phyloP scores from a whole-genome alignment of 2,888 invertebrate species.

The Salpingus planirostris region DNA sequence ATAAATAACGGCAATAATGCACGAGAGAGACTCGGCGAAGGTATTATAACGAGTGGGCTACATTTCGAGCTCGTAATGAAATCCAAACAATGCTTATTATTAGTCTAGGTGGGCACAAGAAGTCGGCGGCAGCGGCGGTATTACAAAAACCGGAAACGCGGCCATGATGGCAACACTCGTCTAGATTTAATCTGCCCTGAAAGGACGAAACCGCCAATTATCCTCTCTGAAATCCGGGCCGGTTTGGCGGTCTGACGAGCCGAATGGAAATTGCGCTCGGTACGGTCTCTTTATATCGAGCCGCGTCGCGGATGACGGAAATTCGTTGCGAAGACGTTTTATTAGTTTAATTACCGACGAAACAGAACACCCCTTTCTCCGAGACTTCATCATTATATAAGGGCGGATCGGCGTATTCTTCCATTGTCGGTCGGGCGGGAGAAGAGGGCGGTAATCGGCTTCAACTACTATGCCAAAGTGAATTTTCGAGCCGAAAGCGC shows the following conservation, averaged over 20 bases:
- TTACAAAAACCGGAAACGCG: not conserved
- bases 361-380: too few species aligned
- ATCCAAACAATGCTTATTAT: constrained; percentile 12
- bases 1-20: constrained; percentile 8
- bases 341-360: too few species aligned
- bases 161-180: constrained; percentile 3
- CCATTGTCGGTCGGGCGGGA: too few species aligned
- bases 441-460: too few species aligned
- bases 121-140: not conserved
- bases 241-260: constrained; percentile 2
- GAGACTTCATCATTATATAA: too few species aligned
- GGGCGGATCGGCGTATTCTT: too few species aligned
- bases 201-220: constrained; percentile 6
- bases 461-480: too few species aligned
- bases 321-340: too few species aligned
- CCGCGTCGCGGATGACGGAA: too few species aligned
- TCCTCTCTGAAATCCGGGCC: constrained; percentile 2
- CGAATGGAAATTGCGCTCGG: not conserved
- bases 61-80: constrained; percentile 11
- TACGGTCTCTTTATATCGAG: not conserved
- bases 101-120: not conserved
- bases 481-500: too few species aligned
- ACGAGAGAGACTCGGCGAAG: too few species aligned
- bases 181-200: constrained; percentile 6
- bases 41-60: constrained; percentile 1